Evolutionary conservation across 2,797 vertebrate genomes (phyloP).

Genomic region (Nyctibius grandis): DNA sequence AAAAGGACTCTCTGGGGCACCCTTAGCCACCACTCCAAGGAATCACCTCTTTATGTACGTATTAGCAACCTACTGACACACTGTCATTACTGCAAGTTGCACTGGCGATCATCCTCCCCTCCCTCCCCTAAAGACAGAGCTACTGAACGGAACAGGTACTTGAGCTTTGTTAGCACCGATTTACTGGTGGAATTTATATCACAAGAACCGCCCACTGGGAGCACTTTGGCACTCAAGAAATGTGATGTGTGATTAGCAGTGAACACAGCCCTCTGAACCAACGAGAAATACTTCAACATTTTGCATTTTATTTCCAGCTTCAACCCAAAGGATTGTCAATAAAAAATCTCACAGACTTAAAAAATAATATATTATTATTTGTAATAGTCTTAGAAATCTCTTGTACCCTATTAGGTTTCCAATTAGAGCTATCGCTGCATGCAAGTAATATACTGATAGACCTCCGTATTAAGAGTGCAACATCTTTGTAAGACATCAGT

Average conservation of each 20-base stretch:
- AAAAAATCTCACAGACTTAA: conserved; percentile 6
- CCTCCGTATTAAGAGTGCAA: neutral
- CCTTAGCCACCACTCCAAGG: neutral
- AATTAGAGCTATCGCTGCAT: conserved; percentile 10
- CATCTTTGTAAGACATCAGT: neutral
- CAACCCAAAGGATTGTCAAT: conserved; percentile 11
- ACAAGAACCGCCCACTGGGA: neutral
- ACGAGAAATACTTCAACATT: neutral
- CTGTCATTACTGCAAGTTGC: neutral
- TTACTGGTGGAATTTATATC: neutral
- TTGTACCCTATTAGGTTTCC: conserved; percentile 1
- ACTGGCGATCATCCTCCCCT: neutral
- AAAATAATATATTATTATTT: conserved; percentile 30
- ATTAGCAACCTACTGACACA: conserved; percentile 29
- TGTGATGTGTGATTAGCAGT: neutral
- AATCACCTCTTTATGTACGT: neutral
- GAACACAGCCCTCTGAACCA: conserved; percentile 7
- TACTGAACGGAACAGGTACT: conserved; percentile 7
- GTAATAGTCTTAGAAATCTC: neutral
- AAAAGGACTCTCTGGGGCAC: conserved; percentile 33
- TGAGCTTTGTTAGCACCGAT: conserved; percentile 23
- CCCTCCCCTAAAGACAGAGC: conserved; percentile 8
- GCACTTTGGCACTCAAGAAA: conserved; percentile 11
- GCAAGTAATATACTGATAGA: neutral
- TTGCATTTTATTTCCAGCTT: conserved; percentile 1